Evolutionary conservation across 1,140 invertebrate genomes (phyloP).

Genomic region (Heliconius congener): DNA sequence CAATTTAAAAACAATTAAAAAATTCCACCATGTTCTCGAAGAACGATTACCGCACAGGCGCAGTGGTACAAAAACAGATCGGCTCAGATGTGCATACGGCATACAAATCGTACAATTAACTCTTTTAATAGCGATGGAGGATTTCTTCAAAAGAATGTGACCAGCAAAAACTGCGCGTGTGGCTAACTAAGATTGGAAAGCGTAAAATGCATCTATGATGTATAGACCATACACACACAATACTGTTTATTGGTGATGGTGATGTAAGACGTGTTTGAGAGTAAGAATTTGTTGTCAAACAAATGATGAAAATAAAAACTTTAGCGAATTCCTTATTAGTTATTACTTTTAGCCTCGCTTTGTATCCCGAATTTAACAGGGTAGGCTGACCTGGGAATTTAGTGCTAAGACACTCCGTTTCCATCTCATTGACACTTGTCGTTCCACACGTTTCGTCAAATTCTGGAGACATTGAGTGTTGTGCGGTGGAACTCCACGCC

Average conservation of each 20-base stretch:
- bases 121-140: slow-evolving; percentile 60
- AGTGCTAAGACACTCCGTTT: too few relatives aligned
- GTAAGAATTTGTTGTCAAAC: not conserved
- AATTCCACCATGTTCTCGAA: slow-evolving; percentile 17
- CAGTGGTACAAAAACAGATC: slow-evolving; percentile 45
- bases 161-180: slow-evolving; percentile 60
- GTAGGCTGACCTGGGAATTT: too few relatives aligned
- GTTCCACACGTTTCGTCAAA: too few relatives aligned
- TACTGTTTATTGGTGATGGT: slow-evolving; percentile 19
- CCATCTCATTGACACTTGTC: too few relatives aligned
- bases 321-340: too few relatives aligned
- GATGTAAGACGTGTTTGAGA: slow-evolving; percentile 21
- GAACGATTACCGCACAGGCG: slow-evolving; percentile 34
- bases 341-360: too few relatives aligned
- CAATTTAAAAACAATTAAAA: not conserved
- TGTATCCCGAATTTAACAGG: too few relatives aligned
- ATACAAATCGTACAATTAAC: slow-evolving; percentile 69
- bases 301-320: too few relatives aligned
- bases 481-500: too few relatives aligned
- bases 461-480: too few relatives aligned
- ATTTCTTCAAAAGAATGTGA: slow-evolving; percentile 72
- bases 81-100: slow-evolving; percentile 54
- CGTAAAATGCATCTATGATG: slow-evolving; percentile 61
- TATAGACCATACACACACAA: slow-evolving; percentile 29
- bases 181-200: slow-evolving; percentile 60